Evolutionary conservation across 2,797 vertebrate species (phyloP).

Genomic region (Notamacropus eugenii): DNA sequence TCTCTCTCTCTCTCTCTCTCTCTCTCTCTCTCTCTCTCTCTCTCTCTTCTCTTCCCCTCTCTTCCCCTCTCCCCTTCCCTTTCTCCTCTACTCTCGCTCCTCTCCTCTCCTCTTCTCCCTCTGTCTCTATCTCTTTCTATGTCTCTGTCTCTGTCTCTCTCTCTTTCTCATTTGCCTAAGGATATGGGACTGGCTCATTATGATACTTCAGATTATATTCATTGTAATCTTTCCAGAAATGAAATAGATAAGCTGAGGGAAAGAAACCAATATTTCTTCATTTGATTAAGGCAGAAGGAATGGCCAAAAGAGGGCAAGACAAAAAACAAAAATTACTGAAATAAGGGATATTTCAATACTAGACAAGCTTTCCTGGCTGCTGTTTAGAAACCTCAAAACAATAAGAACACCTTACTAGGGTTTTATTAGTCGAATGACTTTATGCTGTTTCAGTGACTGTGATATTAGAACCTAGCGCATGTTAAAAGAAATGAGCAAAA

Average conservation of each 20-base stretch:
- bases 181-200: not conserved
- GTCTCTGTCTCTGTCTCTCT: not conserved
- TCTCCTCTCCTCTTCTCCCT: not conserved
- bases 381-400: conserved; percentile 9
- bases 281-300: not conserved
- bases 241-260: not conserved
- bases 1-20: fast-evolving
- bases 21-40: not conserved
- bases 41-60: not conserved
- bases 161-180: not conserved
- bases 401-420: not conserved
- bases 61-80: too few species aligned
- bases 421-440: not conserved
- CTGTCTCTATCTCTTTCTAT: not conserved
- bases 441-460: not conserved
- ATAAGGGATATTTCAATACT: not conserved
- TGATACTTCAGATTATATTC: not conserved
- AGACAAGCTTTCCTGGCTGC: not conserved
- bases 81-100: not conserved
- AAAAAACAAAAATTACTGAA: not conserved
- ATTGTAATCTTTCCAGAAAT: conserved; percentile 41
- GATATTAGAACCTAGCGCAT: not conserved
- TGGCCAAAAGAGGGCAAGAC: not conserved
- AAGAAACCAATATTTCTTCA: not conserved
- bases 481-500: conserved; percentile 32